phyloP scores from a whole-genome alignment of 2,888 invertebrate genomes.

The Lasiommata megera region DNA sequence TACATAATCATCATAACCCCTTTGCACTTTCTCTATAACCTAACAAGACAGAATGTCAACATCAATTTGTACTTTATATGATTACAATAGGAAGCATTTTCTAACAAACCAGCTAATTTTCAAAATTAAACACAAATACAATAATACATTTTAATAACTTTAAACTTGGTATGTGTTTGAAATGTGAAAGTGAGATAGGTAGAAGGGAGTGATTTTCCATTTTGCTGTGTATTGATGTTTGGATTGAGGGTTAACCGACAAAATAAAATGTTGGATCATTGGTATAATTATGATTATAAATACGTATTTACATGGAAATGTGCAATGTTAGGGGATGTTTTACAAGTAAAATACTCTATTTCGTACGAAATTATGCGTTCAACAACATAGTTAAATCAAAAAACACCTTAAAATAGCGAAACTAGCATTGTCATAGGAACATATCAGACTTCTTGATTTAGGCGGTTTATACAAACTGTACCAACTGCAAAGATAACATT shows the following conservation, averaged over 20 bases:
- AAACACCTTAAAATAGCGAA: conserved; percentile 15
- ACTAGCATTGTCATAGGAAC: conserved; percentile 24
- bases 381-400: conserved; percentile 9
- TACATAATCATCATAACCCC: background rate
- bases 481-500: conserved; percentile 32
- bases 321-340: background rate
- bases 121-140: background rate
- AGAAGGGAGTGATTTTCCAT: background rate
- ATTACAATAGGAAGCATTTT: conserved; percentile 1
- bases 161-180: background rate
- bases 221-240: conserved; percentile 53
- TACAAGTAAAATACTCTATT: background rate
- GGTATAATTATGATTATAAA: background rate
- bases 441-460: conserved; percentile 33
- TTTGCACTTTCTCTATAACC: conserved; percentile 8
- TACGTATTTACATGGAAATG: background rate
- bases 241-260: conserved; percentile 46
- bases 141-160: background rate
- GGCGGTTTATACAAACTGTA: conserved; percentile 48
- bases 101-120: background rate
- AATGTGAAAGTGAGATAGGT: background rate
- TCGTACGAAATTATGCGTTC: background rate
- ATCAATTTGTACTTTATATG: background rate
- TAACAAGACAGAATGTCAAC: conserved; percentile 1
- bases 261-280: conserved; percentile 29